Evolutionary conservation across 1,140 invertebrate species (phyloP).

Genomic region (Macrosteles quadrilineatus): DNA sequence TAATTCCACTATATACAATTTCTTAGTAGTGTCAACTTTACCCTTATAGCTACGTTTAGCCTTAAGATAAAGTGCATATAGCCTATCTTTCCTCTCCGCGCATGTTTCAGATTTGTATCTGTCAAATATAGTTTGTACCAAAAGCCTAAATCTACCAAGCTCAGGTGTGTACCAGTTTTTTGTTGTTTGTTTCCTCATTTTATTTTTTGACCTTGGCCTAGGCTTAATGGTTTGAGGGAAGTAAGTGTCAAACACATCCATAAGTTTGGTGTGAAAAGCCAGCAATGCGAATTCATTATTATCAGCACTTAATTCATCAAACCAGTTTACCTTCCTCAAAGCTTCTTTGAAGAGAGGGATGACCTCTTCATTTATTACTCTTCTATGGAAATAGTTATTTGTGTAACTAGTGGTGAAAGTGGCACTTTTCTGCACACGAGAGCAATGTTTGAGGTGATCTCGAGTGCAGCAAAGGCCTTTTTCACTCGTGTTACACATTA

Average conservation of each 20-base stretch:
- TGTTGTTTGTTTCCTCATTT: not conserved
- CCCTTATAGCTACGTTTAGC: not conserved
- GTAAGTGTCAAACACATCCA: not conserved
- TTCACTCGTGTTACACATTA: no score
- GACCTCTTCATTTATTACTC: not conserved
- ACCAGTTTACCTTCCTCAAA: not conserved
- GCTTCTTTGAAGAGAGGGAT: not conserved
- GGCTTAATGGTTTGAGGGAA: not conserved
- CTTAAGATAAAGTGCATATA: not conserved
- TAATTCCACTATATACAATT: not conserved
- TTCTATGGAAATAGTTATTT: no score
- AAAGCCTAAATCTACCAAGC: not conserved
- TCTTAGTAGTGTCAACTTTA: no score
- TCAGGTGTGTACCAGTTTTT: not conserved
- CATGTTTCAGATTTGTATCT: not conserved
- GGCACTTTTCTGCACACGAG: no score
- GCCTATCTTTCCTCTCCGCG: not conserved
- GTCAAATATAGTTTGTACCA: not conserved
- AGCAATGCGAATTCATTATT: not conserved
- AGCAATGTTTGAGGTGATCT: no score
- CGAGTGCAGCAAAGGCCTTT: no score
- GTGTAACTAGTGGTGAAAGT: no score
- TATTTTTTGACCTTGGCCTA: not conserved
- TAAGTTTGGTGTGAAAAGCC: not conserved
- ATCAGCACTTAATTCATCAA: not conserved